Evolutionary conservation across 1,140 invertebrate genomes (phyloP).

Genomic region (Heliconius eleuchia): DNA sequence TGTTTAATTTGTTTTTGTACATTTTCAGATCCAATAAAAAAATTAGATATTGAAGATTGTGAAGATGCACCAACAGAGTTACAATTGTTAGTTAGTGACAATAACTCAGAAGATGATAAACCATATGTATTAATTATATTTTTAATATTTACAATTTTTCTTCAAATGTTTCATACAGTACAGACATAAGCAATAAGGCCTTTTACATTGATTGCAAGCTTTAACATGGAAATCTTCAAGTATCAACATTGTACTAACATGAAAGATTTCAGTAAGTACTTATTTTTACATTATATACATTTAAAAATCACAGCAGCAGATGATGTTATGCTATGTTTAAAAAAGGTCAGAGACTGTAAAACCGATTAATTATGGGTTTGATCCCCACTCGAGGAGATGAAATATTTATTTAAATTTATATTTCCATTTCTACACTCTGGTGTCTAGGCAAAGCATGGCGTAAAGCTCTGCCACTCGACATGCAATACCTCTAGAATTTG

Average conservation of each 20-base stretch:
- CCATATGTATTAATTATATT: too few species aligned
- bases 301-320: too few species aligned
- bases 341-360: too few species aligned
- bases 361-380: too few species aligned
- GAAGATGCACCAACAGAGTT: conserved; percentile 1
- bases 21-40: conserved; percentile 19
- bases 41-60: conserved; percentile 2
- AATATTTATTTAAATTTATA: too few species aligned
- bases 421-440: too few species aligned
- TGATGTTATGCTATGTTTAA: too few species aligned
- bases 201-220: conserved; percentile 57
- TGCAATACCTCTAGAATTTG: too few species aligned
- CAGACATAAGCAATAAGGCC: conserved; percentile 29
- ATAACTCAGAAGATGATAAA: conserved; percentile 26
- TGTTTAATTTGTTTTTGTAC: background rate
- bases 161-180: background rate
- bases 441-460: too few species aligned
- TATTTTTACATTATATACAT: background rate
- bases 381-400: too few species aligned
- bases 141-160: background rate
- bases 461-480: too few species aligned
- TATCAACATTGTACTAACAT: conserved; percentile 68
- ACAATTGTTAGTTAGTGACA: conserved; percentile 35
- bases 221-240: conserved; percentile 59
- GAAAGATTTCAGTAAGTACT: conserved; percentile 59